These are phyloP conservation scores for Cheirogaleus major DNA, from an alignment of 2,797 vertebrate genomes.

Conservation along the genomic window DNA sequence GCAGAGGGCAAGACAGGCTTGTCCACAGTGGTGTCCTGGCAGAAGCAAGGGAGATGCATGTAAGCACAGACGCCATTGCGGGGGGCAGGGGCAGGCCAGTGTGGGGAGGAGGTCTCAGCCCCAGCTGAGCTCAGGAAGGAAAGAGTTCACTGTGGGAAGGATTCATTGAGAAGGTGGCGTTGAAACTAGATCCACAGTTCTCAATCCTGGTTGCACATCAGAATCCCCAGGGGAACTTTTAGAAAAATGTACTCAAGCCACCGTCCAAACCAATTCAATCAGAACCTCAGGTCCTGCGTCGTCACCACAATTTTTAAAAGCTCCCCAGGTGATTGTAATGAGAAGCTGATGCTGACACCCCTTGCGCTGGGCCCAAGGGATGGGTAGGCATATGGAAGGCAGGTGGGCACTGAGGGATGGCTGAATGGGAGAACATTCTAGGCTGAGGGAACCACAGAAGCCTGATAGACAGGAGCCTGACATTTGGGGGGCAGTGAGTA, in stretches of 20 bases:
- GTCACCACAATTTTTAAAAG: neutral
- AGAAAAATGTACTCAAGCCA: neutral
- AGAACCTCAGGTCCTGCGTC: rapidly evolving
- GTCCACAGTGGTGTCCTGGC: no score
- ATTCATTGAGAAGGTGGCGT: neutral
- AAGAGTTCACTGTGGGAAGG: neutral
- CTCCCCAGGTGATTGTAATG: neutral
- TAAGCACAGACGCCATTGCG: neutral
- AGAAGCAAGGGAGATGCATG: neutral
- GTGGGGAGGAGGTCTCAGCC: neutral
- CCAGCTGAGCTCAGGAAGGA: neutral
- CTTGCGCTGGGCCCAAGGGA: neutral
- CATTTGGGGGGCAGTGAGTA: neutral
- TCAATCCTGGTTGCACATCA: neutral
- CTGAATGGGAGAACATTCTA: neutral
- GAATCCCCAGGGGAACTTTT: neutral
- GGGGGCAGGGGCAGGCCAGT: no score
- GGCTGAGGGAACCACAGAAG: neutral
- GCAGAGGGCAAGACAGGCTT: neutral
- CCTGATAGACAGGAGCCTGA: neutral
- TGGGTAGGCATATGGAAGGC: neutral
- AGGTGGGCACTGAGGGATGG: neutral
- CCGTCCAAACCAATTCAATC: neutral
- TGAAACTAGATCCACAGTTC: neutral
- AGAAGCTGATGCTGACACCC: neutral